Base-by-base conservation (phyloP, 2,888 invertebrate species). In the Melanargia galathea region DNA sequence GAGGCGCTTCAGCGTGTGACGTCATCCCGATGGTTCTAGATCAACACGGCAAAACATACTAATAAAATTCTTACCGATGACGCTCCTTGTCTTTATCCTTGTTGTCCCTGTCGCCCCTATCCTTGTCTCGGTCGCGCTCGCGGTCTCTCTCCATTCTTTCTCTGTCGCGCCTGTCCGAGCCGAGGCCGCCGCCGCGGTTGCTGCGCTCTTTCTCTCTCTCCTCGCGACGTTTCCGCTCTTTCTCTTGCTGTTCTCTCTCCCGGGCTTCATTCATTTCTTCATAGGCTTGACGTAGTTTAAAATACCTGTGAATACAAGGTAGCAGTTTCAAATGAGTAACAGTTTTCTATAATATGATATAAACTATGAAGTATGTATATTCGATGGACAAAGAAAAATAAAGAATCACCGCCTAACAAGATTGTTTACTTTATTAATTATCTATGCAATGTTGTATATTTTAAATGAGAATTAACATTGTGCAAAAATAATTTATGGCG, bases 251-350 rank as follows among this genome's bases (percentile, higher is more conserved):
- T 56, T 94, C 93, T 63, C 92, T 92, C 70, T 94, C 93, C 0
- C 94, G 92, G 8, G 92, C 87, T 46, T 92, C 89, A 46, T 92
- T 92, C 84, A 94, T 93, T 79, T 95, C 95, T 59, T 94, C 94
- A 20, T 94, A 94, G 0, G 95, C 95, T 78, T 93, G 93, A 60
- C 95, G 94, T 62, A 95, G 83, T 76, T 94, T 93, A 63, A 94
- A 94, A 74, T 95, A 95, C 2, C 93, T 93, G 51, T 22, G 16
- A 40, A 30, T 16, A 22, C 13, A 46, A 45, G 3, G 18, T 11
- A 18, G 22, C 16, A 40, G 5, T 38, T 11, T 38, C 11, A 38
- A 13, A 4, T 10, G 38, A n/a, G n/a, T n/a, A n/a, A n/a, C n/a
- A n/a, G n/a, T n/a, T n/a, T n/a, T n/a, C n/a, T n/a, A n/a, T n/a